Base-by-base conservation (phyloP, 2,113 vertebrate genomes). In the Heliornis fulica region DNA sequence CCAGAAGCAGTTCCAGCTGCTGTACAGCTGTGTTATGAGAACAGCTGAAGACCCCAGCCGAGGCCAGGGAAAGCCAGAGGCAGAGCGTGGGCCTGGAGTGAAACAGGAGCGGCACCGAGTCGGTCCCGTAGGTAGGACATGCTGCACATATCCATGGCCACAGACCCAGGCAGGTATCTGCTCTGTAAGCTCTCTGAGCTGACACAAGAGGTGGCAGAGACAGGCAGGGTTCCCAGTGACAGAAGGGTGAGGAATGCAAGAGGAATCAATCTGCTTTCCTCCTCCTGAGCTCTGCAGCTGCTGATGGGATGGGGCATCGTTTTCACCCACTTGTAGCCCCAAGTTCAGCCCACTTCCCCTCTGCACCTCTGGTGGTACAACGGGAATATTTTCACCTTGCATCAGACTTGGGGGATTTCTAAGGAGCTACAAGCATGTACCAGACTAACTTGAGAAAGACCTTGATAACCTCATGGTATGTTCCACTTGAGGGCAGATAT, bases 251-350 rank as follows among this genome's bases (percentile, higher is more conserved):
- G 51, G 36, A 64, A 25, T 32, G 18, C 5, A 3, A 22, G 48
- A 26, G 32, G 43, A n/a, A 31, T 59, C 2, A 0, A 8, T 25
- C 41, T 59, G 29, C 64, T 82, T 70, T 26, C n/a, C 38, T 85
- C 25, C 45, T 18, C 28, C 5, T 2, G 18, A 19, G 3, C 51
- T 28, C 9, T 12, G 25, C n/a, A 41, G 43, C 1, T 17, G 50
- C n/a, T 51, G 21, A 15, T 26, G 21, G 41, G 53, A 41, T 5
- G 8, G 11, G 56, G 15, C 34, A 61, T 36, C 26, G 4, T 26
- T 19, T 26, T 31, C 0, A 0, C 34, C 43, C 56, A 16, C 31
- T n/a, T n/a, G n/a, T n/a, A n/a, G n/a, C n/a, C n/a, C n/a, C 34
- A 21, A 11, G 11, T 53, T 20, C 13, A 28, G 8, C 3, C 21